A percentile compares a stretch with the other conserved stretches of the same genome.
These are phyloP conservation scores for Channa maculata DNA, from an alignment of 2,113 vertebrate genomes.

Conservation along the genomic window DNA sequence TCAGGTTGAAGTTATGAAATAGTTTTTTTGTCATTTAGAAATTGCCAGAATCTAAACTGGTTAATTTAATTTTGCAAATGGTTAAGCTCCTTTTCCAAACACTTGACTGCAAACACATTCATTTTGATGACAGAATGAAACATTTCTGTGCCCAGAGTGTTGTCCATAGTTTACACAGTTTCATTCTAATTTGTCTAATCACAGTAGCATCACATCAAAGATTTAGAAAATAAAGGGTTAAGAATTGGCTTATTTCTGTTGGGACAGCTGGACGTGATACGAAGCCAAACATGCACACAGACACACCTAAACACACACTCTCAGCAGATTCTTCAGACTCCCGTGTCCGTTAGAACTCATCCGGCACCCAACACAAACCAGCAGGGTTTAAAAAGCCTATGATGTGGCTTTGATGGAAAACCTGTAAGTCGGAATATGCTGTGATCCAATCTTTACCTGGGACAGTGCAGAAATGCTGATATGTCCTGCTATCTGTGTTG, in stretches of 20 bases:
- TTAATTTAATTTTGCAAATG: constrained; percentile 33
- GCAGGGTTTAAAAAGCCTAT: background rate
- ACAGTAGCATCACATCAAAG: background rate
- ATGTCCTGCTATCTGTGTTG: constrained; percentile 12
- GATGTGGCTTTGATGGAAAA: constrained; percentile 39
- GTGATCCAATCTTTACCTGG: constrained; percentile 20
- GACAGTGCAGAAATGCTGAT: constrained; percentile 31
- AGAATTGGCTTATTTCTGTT: constrained; percentile 2
- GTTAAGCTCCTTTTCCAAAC: constrained; percentile 12
- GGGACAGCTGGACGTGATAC: constrained; percentile 1
- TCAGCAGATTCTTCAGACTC: constrained; percentile 20
- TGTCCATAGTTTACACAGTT: constrained; percentile 19
- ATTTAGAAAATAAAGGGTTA: constrained; percentile 2
- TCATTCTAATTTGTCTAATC: constrained; percentile 5
- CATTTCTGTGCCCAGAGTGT: background rate
- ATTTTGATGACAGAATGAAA: background rate
- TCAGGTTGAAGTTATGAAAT: background rate
- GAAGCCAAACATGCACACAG: constrained; percentile 1
- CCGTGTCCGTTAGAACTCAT: constrained; percentile 22
- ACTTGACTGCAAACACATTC: constrained; percentile 3
- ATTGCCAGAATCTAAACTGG: constrained; percentile 6
- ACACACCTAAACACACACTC: constrained; percentile 11
- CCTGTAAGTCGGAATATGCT: constrained; percentile 47
- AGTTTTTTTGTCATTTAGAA: constrained; percentile 21
- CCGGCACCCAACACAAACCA: constrained; percentile 21